Percentiles rank a stretch among this genome's conserved stretches.
Evolutionary conservation across 1,140 invertebrate species (phyloP).

Genomic region (Tetranychus urticae): DNA sequence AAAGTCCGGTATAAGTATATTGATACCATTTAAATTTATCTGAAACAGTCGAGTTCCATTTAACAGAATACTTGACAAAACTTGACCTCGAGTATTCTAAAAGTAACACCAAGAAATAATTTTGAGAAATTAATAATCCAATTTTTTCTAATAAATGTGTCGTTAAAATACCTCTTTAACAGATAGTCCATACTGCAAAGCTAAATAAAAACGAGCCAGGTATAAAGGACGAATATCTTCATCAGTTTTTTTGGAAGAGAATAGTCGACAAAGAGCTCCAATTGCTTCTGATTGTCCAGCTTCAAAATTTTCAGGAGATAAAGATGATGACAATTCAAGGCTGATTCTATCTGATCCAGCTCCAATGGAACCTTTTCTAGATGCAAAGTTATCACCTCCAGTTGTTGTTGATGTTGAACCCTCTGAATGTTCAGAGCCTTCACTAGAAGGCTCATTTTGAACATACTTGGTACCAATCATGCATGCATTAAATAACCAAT

Average conservation of each 20-base stretch:
- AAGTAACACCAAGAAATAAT: constrained; percentile 2
- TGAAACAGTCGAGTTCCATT: constrained; percentile 57
- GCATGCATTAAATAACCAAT: constrained; percentile 88
- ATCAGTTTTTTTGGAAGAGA: constrained; percentile 83
- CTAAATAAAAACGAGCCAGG: constrained; percentile 76
- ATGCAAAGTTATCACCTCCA: not conserved
- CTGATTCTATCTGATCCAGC: not conserved
- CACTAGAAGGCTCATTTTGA: not conserved
- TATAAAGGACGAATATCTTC: constrained; percentile 86
- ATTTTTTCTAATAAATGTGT: not conserved
- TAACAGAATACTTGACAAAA: constrained; percentile 47
- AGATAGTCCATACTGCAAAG: constrained; percentile 55
- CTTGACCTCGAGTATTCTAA: constrained; percentile 21
- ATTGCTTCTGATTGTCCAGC: constrained; percentile 79
- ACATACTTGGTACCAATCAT: constrained; percentile 42
- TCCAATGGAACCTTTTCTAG: not conserved
- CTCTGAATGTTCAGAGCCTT: not conserved
- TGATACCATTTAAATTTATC: constrained; percentile 73
- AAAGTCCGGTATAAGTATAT: constrained; percentile 65
- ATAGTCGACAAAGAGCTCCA: constrained; percentile 75
- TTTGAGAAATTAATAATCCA: not conserved
- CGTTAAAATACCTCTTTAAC: constrained; percentile 2
- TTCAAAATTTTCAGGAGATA: constrained; percentile 25
- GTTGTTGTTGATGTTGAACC: not conserved
- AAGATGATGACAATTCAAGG: constrained; percentile 10